Evolutionary conservation across 2,797 vertebrate species (phyloP).

Genomic region (Salarias fasciatus): DNA sequence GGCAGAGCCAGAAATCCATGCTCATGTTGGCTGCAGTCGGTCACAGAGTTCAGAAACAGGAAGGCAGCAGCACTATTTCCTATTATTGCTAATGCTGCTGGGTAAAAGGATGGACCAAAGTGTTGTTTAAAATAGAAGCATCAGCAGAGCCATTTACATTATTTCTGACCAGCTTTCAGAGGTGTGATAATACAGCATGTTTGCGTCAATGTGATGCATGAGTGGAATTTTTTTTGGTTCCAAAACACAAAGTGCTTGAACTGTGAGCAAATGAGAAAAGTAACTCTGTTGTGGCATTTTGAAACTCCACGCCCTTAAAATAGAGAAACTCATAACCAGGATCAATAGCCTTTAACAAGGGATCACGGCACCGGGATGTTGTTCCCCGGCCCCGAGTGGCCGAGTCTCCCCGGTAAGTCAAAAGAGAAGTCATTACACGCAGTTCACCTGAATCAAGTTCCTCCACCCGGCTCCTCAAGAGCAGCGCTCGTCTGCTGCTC

Average conservation of each 20-base stretch:
- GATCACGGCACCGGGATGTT: slow-evolving; percentile 53
- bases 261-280: slow-evolving; percentile 15
- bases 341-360: slow-evolving; percentile 55
- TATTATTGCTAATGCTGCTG: background rate
- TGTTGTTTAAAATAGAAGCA: no score
- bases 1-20: background rate
- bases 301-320: slow-evolving; percentile 25
- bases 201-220: no score
- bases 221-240: no score
- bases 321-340: slow-evolving; percentile 19
- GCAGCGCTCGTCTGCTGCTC: slow-evolving; percentile 64
- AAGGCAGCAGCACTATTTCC: background rate
- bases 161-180: no score
- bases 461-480: slow-evolving; percentile 57
- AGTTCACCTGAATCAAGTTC: slow-evolving; percentile 69
- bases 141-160: no score
- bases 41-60: background rate
- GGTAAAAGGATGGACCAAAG: no score
- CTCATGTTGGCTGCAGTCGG: background rate
- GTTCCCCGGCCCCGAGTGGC: slow-evolving; percentile 48
- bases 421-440: no score
- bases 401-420: slow-evolving; percentile 51
- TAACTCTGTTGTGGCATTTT: slow-evolving; percentile 18
- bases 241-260: background rate
- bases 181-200: no score